These are phyloP conservation scores for Sitobion miscanthi DNA, from an alignment of 1,140 invertebrate species.

Conservation along the genomic window DNA sequence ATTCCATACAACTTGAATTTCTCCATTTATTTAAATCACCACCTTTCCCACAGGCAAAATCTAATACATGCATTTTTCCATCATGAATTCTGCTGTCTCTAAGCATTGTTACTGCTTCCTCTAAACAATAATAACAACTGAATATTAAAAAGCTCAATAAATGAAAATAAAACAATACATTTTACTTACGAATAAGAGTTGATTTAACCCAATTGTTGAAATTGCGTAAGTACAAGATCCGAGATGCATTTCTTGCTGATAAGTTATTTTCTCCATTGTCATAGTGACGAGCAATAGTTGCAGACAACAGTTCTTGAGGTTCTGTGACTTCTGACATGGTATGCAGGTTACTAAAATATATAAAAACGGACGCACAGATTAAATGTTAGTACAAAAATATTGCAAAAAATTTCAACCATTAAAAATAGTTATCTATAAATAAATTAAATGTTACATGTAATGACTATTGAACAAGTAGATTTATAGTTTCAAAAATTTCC, in stretches of 20 bases:
- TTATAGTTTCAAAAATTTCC: not conserved
- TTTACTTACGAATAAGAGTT: constrained; percentile 81
- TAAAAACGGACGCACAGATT: not conserved
- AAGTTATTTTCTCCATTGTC: constrained; percentile 81
- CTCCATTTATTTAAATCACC: constrained; percentile 95
- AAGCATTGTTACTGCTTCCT: constrained; percentile 72
- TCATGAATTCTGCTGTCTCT: constrained; percentile 69
- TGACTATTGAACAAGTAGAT: not conserved
- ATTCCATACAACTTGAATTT: constrained; percentile 78
- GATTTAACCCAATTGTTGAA: constrained; percentile 99
- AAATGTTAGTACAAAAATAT: not conserved
- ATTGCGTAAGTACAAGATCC: constrained; percentile 92
- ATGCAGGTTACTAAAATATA: not conserved
- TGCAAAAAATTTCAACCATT: not conserved
- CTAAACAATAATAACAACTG: constrained; percentile 59
- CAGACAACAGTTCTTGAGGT: constrained; percentile 57
- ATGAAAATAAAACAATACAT: not conserved
- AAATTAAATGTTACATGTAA: not conserved
- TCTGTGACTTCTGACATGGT: constrained; percentile 38
- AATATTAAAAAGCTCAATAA: not conserved
- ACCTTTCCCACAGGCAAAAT: constrained; percentile 92
- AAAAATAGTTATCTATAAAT: not conserved
- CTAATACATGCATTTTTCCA: constrained; percentile 70
- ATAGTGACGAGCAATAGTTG: constrained; percentile 88
- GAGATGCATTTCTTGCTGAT: constrained; percentile 78